phyloP scores from a whole-genome alignment of 2,113 vertebrate species.

The Cacatua alba region DNA sequence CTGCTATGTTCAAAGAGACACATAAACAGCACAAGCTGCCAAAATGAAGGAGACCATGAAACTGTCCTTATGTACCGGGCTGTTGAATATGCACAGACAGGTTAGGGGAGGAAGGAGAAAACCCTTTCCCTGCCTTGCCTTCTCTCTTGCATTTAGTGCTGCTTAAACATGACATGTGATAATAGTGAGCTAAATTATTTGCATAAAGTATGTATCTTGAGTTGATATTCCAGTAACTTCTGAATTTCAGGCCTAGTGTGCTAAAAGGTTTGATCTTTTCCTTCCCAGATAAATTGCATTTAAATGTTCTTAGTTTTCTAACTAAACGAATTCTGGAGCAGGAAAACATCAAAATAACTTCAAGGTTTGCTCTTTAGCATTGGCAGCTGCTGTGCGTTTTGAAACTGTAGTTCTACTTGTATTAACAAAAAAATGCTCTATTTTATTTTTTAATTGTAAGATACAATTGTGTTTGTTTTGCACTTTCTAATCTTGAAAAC shows the following conservation, averaged over 20 bases:
- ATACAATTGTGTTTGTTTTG: constrained; percentile 22
- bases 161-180: neutral
- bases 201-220: neutral
- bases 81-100: neutral
- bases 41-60: neutral
- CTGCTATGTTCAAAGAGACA: neutral
- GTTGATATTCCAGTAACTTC: neutral
- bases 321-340: neutral
- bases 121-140: neutral
- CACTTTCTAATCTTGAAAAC: constrained; percentile 9
- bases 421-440: neutral
- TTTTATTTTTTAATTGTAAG: neutral
- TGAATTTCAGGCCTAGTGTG: neutral
- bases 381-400: neutral
- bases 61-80: neutral
- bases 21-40: neutral
- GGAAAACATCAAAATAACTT: neutral
- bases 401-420: neutral
- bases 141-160: neutral
- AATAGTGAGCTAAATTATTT: neutral
- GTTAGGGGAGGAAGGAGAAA: neutral
- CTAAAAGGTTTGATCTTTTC: neutral
- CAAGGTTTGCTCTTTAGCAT: neutral
- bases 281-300: neutral
- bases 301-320: neutral